phyloP scores from a whole-genome alignment of 2,113 vertebrate species.

The Podocnemis expansa region DNA sequence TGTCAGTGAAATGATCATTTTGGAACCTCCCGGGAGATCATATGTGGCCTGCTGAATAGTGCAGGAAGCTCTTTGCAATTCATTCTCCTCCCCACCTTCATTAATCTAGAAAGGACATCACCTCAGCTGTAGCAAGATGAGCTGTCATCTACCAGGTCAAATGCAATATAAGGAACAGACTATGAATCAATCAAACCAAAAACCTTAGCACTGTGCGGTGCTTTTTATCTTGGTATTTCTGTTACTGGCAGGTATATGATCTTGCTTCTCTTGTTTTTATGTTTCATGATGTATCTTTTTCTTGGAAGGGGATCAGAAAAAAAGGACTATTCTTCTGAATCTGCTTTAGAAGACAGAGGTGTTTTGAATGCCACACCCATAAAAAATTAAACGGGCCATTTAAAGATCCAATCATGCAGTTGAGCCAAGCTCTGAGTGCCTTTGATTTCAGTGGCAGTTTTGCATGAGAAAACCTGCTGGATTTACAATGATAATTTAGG shows the following conservation, averaged over 20 bases:
- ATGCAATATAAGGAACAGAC: neutral
- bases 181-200: neutral
- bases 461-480: neutral
- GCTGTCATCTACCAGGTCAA: neutral
- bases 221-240: neutral
- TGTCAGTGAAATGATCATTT: conserved; percentile 17
- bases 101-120: neutral
- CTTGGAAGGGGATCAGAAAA: conserved; percentile 16
- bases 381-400: neutral
- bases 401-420: neutral
- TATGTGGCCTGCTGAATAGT: neutral
- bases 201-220: neutral
- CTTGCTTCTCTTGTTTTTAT: neutral
- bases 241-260: neutral
- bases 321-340: neutral
- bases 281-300: neutral
- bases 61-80: neutral
- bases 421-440: neutral
- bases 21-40: neutral
- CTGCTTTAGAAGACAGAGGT: neutral
- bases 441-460: neutral
- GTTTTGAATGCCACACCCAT: neutral
- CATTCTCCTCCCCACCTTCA: neutral
- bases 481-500: neutral
- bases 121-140: neutral